Evolutionary conservation across 2,113 vertebrate species (phyloP).

Genomic region (Lampris megalopsis): DNA sequence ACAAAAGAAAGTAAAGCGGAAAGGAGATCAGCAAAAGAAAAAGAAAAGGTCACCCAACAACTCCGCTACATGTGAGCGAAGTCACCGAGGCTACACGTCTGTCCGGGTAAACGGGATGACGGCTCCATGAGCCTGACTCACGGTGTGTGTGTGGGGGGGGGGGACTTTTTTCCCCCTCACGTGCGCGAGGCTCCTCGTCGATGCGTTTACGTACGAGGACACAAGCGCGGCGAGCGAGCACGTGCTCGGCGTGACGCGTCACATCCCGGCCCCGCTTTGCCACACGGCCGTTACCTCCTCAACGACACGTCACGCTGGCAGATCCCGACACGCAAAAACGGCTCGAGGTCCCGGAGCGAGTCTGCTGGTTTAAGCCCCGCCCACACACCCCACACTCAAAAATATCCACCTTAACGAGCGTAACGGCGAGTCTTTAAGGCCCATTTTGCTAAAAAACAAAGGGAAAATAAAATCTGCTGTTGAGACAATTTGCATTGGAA

Average conservation of each 20-base stretch:
- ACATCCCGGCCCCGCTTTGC: slow-evolving; percentile 16
- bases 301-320: slow-evolving; percentile 49
- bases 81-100: slow-evolving; percentile 21
- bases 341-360: slow-evolving; percentile 31
- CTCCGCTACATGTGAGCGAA: background rate
- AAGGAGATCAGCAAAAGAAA: slow-evolving; percentile 21
- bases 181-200: too few species aligned
- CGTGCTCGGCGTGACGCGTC: slow-evolving; percentile 35
- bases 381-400: slow-evolving; percentile 18
- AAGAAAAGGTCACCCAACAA: background rate
- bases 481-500: too few species aligned
- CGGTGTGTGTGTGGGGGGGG: too few species aligned
- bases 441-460: too few species aligned
- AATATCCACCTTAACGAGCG: too few species aligned
- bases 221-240: slow-evolving; percentile 59
- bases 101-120: slow-evolving; percentile 25
- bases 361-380: slow-evolving; percentile 34
- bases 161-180: too few species aligned
- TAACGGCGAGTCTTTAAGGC: too few species aligned
- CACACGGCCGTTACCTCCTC: slow-evolving; percentile 26
- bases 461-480: too few species aligned
- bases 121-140: background rate
- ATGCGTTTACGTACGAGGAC: slow-evolving; percentile 16
- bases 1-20: slow-evolving; percentile 29
- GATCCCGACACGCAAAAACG: slow-evolving; percentile 43